A percentile compares a stretch with the other conserved stretches of the same genome.
Evolutionary conservation across 2,797 vertebrate genomes (phyloP).

Genomic region (Microcaecilia unicolor): DNA sequence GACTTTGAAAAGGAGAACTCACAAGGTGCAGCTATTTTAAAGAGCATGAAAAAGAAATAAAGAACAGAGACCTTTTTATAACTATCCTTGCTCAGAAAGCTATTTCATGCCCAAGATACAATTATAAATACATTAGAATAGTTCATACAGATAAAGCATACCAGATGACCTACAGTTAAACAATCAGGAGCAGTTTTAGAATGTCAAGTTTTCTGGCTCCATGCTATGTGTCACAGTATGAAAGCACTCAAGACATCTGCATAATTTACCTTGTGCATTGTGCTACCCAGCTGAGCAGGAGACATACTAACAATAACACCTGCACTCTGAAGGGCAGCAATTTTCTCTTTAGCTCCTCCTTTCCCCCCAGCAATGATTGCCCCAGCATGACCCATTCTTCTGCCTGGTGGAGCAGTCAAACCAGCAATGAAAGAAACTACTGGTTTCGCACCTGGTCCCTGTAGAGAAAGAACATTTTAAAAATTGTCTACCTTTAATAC

Average conservation of each 20-base stretch:
- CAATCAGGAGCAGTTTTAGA: not conserved
- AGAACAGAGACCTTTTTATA: not conserved
- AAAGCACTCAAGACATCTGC: not conserved
- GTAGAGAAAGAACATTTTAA: not conserved
- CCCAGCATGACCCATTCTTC: slow-evolving; percentile 93
- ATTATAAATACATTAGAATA: not conserved
- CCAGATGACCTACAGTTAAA: not conserved
- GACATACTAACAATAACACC: slow-evolving; percentile 95
- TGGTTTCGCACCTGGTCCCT: slow-evolving; percentile 86
- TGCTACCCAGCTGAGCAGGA: slow-evolving; percentile 90
- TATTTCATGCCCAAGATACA: not conserved
- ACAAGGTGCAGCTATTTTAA: not conserved
- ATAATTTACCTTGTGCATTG: slow-evolving; percentile 84
- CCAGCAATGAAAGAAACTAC: slow-evolving; percentile 97
- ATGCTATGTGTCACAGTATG: accelerated
- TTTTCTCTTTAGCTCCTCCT: slow-evolving; percentile 97
- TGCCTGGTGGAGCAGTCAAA: slow-evolving; percentile 87
- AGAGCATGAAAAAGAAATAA: not conserved
- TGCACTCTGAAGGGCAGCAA: slow-evolving; percentile 86
- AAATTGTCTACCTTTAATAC: too few species aligned
- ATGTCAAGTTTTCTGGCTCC: not conserved
- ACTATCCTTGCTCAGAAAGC: not conserved
- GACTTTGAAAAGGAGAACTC: not conserved
- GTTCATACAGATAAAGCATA: not conserved
- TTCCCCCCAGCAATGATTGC: slow-evolving; percentile 97